Conservation (phyloP, 1,140 invertebrate genomes). For the Spodoptera frugiperda region DNA sequence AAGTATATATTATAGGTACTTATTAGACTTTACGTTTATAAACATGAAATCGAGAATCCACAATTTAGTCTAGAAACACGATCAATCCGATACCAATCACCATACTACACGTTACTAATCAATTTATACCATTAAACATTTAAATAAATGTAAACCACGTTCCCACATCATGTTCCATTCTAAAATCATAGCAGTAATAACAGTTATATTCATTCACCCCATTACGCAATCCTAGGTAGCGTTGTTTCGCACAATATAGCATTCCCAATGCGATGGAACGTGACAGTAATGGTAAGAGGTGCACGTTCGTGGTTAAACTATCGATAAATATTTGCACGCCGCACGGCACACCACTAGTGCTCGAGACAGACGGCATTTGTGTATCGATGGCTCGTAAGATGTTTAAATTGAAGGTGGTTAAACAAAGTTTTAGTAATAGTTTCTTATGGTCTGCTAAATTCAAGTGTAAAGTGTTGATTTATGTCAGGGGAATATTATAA, state of each 20-base stretch:
- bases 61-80: no score
- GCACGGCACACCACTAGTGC: conserved; percentile 28
- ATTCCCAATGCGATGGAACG: conserved; percentile 43
- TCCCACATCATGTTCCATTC: no score
- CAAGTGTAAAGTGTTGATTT: no score
- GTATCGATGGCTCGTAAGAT: not conserved
- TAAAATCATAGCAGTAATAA: not conserved
- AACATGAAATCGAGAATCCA: no score
- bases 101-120: no score
- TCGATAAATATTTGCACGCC: conserved; percentile 42
- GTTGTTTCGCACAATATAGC: conserved; percentile 34
- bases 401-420: not conserved
- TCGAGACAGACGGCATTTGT: not conserved
- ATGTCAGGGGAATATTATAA: no score
- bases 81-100: no score
- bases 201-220: conserved; percentile 3
- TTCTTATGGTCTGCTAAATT: no score
- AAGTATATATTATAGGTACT: no score
- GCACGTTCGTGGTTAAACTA: conserved; percentile 37
- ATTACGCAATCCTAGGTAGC: conserved; percentile 26
- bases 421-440: not conserved
- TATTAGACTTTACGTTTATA: no score
- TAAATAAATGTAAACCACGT: no score
- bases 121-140: no score
- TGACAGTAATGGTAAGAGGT: conserved; percentile 46